These are phyloP conservation scores for Danionella cerebrum DNA, from an alignment of 2,113 vertebrate genomes.

Conservation along the genomic window DNA sequence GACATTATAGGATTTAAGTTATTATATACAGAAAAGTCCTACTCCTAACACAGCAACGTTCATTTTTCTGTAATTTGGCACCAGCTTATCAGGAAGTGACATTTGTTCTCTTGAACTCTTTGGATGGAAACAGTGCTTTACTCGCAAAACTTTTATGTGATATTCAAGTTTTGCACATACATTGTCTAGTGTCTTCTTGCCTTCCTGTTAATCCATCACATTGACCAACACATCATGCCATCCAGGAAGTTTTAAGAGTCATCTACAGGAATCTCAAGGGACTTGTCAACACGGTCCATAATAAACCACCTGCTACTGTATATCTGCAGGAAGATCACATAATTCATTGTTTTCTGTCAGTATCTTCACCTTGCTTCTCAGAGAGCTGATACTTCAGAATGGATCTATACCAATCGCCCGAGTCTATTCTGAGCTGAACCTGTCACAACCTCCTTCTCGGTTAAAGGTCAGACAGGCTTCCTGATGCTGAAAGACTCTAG, in stretches of 20 bases:
- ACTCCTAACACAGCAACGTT: too few species aligned
- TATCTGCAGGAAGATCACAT: background rate
- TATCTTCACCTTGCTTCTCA: background rate
- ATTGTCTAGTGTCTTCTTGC: too few species aligned
- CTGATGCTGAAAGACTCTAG: background rate
- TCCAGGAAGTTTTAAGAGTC: background rate
- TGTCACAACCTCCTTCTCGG: conserved; percentile 7
- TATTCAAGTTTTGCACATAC: too few species aligned
- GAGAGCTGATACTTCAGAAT: background rate
- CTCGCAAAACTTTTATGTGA: too few species aligned
- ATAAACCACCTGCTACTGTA: background rate
- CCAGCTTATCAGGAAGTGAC: too few species aligned
- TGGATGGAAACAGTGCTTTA: too few species aligned
- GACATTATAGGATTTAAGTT: too few species aligned
- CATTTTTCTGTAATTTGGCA: too few species aligned
- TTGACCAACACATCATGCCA: background rate
- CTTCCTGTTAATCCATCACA: too few species aligned
- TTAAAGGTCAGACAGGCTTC: conserved; percentile 1
- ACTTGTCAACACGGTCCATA: background rate
- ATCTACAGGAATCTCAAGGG: background rate
- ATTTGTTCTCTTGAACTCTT: too few species aligned
- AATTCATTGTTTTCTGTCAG: background rate
- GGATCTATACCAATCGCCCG: background rate
- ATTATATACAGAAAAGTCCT: too few species aligned
- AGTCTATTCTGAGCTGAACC: background rate